A percentile compares a stretch with the other conserved stretches of the same genome.
These are phyloP conservation scores for Sorex maritimensis DNA, from an alignment of 2,797 vertebrate genomes.

Conservation along the genomic window DNA sequence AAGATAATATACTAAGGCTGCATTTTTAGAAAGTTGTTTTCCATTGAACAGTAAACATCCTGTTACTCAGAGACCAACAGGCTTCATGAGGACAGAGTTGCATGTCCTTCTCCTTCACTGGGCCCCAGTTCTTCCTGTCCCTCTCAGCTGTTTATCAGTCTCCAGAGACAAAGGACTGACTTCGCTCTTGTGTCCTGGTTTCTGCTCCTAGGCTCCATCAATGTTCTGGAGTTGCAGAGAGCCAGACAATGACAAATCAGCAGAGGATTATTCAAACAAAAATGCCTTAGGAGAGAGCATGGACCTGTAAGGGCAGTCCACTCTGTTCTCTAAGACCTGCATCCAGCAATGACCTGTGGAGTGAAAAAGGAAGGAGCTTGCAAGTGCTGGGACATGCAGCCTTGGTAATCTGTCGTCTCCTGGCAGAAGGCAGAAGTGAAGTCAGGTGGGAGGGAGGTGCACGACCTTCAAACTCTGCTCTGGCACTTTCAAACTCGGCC, in stretches of 20 bases:
- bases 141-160: no score
- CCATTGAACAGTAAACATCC: neutral
- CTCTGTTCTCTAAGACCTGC: neutral
- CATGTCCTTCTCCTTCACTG: neutral
- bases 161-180: neutral
- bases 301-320: neutral
- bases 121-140: neutral
- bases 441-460: neutral
- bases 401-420: neutral
- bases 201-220: neutral
- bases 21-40: neutral
- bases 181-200: neutral
- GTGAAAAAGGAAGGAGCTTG: rapidly evolving
- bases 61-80: neutral
- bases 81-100: neutral
- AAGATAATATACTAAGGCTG: neutral
- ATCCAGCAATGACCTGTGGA: neutral
- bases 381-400: neutral
- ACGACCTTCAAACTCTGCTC: neutral
- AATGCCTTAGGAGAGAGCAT: neutral
- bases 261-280: neutral
- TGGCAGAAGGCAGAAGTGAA: no score
- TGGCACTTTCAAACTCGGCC: neutral
- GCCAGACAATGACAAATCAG: neutral
- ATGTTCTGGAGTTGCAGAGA: neutral